Evolutionary conservation across 2,888 invertebrate species (phyloP).

Genomic region (Celastrina argiolus): DNA sequence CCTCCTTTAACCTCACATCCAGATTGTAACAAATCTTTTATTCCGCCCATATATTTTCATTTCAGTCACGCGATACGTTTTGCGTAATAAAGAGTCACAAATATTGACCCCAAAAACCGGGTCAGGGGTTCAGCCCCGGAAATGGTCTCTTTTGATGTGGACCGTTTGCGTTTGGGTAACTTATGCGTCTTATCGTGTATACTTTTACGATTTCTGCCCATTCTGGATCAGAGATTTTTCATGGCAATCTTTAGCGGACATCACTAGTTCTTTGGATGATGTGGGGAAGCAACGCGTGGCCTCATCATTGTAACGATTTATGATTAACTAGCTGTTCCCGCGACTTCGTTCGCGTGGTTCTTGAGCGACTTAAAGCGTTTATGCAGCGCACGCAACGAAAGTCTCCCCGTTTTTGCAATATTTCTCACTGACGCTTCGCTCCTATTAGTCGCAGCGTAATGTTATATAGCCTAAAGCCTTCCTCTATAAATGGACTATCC

Average conservation of each 20-base stretch:
- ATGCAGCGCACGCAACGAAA: too few species aligned
- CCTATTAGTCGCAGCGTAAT: too few species aligned
- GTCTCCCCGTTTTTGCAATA: too few species aligned
- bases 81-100: constrained; percentile 25
- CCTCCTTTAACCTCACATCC: constrained; percentile 6
- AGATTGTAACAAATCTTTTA: constrained; percentile 21
- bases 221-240: not conserved
- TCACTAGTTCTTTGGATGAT: not conserved
- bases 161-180: constrained; percentile 24
- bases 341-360: too few species aligned
- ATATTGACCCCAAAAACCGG: constrained; percentile 31
- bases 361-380: too few species aligned
- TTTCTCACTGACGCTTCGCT: too few species aligned
- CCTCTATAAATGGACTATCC: too few species aligned
- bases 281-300: too few species aligned
- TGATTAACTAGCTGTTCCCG: too few species aligned
- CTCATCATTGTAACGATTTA: too few species aligned
- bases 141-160: constrained; percentile 33
- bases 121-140: constrained; percentile 33
- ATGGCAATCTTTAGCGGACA: not conserved
- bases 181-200: constrained; percentile 12
- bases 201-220: not conserved
- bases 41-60: constrained; percentile 22
- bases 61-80: constrained; percentile 23
- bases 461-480: too few species aligned